Conservation (phyloP, 2,797 vertebrate species). For the Coluber constrictor region DNA sequence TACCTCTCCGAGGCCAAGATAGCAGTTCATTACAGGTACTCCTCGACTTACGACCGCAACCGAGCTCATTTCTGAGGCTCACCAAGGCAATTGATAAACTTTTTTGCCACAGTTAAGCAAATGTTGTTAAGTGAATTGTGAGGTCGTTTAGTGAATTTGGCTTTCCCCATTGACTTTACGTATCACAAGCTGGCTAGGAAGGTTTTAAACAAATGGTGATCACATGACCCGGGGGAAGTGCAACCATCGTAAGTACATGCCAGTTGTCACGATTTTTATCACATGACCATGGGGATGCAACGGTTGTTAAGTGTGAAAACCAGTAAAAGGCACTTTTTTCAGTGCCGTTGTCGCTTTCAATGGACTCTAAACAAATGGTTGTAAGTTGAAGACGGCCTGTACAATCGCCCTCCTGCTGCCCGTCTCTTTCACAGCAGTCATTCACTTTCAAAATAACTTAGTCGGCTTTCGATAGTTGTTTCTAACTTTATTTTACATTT, state of each 20-base stretch:
- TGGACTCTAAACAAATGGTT: too few species aligned
- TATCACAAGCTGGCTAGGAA: neutral
- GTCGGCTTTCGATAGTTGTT: neutral
- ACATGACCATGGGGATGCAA: neutral
- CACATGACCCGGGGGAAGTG: neutral
- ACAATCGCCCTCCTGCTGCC: neutral
- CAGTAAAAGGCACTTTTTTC: neutral
- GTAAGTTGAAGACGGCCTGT: neutral
- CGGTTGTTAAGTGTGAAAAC: neutral
- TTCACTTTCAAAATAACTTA: neutral
- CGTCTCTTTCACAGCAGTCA: neutral
- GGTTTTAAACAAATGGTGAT: neutral
- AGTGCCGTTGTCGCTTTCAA: too few species aligned
- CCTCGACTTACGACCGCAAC: too few species aligned
- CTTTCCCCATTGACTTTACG: neutral
- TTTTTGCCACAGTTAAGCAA: neutral
- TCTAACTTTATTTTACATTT: neutral
- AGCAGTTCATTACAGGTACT: neutral
- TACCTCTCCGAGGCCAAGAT: neutral
- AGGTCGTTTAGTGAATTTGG: neutral
- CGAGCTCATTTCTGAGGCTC: too few species aligned
- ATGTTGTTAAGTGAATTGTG: fast-evolving
- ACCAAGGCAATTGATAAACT: neutral
- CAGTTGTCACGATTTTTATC: neutral
- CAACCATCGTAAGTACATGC: neutral